A percentile compares a stretch with the other conserved stretches of the same genome.
Evolutionary conservation across 1,140 invertebrate species (phyloP).

Genomic region (Saccostrea echinata): DNA sequence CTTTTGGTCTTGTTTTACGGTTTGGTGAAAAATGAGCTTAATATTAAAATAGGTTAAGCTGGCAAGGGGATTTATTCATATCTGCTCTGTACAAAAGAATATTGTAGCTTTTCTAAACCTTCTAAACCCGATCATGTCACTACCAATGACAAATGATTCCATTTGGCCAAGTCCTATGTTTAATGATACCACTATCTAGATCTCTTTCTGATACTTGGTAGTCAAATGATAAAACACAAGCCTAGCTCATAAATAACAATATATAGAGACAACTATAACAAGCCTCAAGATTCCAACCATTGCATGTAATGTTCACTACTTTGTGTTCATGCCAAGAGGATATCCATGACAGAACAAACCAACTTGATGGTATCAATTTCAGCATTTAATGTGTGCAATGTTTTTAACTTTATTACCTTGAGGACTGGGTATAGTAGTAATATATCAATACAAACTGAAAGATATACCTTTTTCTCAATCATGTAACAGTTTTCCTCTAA

Average conservation of each 20-base stretch:
- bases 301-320: neutral
- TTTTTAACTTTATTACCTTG: neutral
- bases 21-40: constrained; percentile 33
- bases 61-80: constrained; percentile 28
- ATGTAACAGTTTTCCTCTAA: no score
- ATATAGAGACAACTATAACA: neutral
- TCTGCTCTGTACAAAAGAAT: constrained; percentile 23
- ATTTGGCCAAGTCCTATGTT: constrained; percentile 14
- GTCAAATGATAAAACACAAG: constrained; percentile 22
- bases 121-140: constrained; percentile 31
- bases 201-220: constrained; percentile 14
- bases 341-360: constrained; percentile 20
- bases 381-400: constrained; percentile 20
- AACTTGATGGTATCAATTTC: constrained; percentile 1
- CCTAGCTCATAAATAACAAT: constrained; percentile 12
- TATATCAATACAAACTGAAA: no score
- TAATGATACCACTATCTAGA: constrained; percentile 30
- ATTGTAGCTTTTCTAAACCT: constrained; percentile 27
- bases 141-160: constrained; percentile 34
- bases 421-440: neutral
- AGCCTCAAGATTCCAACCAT: neutral
- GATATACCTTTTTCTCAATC: no score
- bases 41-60: constrained; percentile 26
- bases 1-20: constrained; percentile 18
- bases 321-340: constrained; percentile 1